These are phyloP conservation scores for Bubo blakistoni DNA, from an alignment of 2,113 vertebrate genomes.

Conservation along the genomic window DNA sequence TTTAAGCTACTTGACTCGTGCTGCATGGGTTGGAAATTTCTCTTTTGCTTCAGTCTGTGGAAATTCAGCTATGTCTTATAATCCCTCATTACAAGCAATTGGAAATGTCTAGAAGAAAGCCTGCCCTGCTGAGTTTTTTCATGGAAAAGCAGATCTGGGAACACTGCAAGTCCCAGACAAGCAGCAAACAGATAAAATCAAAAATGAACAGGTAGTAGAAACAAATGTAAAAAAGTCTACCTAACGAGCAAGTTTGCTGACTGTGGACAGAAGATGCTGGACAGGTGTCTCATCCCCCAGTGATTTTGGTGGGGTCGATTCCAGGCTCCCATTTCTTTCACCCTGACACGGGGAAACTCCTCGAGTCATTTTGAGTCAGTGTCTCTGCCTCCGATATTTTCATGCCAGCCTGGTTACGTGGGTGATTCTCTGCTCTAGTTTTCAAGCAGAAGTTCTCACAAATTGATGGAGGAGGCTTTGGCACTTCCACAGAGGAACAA, in stretches of 20 bases:
- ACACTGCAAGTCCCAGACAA: background rate
- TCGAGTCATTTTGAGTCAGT: background rate
- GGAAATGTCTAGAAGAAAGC: background rate
- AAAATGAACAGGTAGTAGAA: background rate
- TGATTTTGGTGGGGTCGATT: background rate
- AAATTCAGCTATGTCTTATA: background rate
- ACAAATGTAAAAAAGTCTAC: background rate
- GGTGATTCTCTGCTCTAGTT: conserved; percentile 62
- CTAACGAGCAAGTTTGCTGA: accelerated
- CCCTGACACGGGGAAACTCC: conserved; percentile 48
- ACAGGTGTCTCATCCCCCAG: background rate
- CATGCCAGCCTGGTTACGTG: conserved; percentile 39
- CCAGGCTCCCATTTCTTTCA: background rate
- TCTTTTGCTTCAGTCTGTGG: background rate
- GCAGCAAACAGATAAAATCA: background rate
- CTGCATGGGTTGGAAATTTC: background rate
- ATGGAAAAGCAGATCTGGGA: background rate
- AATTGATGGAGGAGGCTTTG: conserved; percentile 46
- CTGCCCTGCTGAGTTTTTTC: background rate
- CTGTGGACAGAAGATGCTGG: background rate
- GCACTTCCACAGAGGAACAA: background rate
- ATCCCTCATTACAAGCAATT: background rate
- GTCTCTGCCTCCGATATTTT: conserved; percentile 49
- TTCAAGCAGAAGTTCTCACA: conserved; percentile 58
- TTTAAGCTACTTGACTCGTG: background rate